phyloP scores from a whole-genome alignment of 2,888 invertebrate species.

The Yponomeuta sedellus region DNA sequence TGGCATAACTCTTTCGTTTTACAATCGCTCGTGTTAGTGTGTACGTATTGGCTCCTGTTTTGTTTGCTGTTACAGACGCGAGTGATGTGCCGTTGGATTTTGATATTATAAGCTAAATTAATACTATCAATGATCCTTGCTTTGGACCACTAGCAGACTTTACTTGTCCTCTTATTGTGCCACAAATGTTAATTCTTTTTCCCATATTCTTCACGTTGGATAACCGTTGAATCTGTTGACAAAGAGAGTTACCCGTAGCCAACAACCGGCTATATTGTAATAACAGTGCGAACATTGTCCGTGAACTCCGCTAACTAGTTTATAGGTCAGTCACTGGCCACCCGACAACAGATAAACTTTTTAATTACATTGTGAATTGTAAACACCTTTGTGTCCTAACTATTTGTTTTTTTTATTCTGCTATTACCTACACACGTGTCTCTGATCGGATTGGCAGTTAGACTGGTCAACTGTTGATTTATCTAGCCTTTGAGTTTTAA shows the following conservation, averaged over 20 bases:
- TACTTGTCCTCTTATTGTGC: too few species aligned
- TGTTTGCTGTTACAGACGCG: not conserved
- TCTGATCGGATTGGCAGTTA: too few species aligned
- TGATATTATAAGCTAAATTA: not conserved
- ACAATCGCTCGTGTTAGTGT: not conserved
- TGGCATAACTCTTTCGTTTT: conserved; percentile 2
- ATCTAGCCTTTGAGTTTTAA: too few species aligned
- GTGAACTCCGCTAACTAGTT: conserved; percentile 13
- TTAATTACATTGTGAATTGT: conserved; percentile 4
- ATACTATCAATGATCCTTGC: not conserved
- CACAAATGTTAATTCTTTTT: too few species aligned
- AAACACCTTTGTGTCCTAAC: not conserved
- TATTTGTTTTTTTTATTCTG: not conserved
- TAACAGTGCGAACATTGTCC: conserved; percentile 9
- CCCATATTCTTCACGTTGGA: too few species aligned
- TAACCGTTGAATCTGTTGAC: not conserved
- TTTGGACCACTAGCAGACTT: not conserved
- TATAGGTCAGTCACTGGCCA: conserved; percentile 11
- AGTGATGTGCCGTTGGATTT: not conserved
- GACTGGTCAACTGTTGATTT: too few species aligned
- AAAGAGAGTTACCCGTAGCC: not conserved
- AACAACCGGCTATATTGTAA: conserved; percentile 1
- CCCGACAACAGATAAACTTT: conserved; percentile 1
- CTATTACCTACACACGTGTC: too few species aligned
- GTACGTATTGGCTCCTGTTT: not conserved